Evolutionary conservation across 2,888 invertebrate species (phyloP), one percentile per base, ranked within the genome.

Genomic region (Eucera pruinosa): DNA sequence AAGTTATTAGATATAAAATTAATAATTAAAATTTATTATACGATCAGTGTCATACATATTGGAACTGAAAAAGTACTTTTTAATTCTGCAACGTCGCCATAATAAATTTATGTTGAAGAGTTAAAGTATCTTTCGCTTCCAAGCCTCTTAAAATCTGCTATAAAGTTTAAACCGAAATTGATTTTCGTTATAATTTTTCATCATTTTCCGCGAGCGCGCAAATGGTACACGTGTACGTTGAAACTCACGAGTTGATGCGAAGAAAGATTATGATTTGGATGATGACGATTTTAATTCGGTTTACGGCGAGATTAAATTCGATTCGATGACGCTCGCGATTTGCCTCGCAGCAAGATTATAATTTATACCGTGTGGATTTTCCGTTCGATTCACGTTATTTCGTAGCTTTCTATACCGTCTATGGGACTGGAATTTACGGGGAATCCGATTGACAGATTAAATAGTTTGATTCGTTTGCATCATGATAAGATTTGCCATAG

Each of bases 231-330:
- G 4, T n/a, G 5, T 1, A n/a, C n/a, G n/a, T 47, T 23, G 47
- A 23, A 47, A 23, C 11, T 47, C 23, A 23, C 23, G 15, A n/a
- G 41, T n/a, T n/a, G 41, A 41, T 5, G 41, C 41, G 13, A 45
- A 55, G 13, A 23, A 55, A 36, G 30, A 52, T 52, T 30, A 52
- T 9, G 18, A n/a, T 30, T 18, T 3, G 30, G 18, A 18, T 2
- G 18, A 52, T 52, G 52, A 11, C 52, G 52, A 52, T 30, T 52
- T 52, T 52, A 52, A 52, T 52, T 52, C 52, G 30, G 27, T 50
- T 50, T 30, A n/a, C 18, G 11, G n/a, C 0, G n/a, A 11, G 52
- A 52, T 52, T 30, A 52, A 30, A 41, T 6, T 41, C 41, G 41
- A 41, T 41, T 41, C 41, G 41, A 41, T 41, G 41, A n/a, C 41